Evolutionary conservation across 1,140 invertebrate genomes (phyloP).

Genomic region (Parapsyche elsis): DNA sequence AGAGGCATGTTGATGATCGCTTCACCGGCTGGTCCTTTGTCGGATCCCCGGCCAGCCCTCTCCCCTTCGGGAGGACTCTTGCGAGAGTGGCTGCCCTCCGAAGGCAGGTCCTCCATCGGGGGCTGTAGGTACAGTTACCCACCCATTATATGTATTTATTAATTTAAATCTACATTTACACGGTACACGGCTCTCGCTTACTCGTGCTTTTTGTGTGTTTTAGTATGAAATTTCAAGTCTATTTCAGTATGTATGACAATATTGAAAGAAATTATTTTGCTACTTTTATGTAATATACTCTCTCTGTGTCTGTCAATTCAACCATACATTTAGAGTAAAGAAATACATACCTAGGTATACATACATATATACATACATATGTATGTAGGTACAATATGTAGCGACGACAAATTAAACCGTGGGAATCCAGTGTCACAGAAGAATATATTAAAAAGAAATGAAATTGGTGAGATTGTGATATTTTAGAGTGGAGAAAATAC

Average conservation of each 20-base stretch:
- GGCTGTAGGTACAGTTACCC: constrained; percentile 28
- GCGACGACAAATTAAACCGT: background rate
- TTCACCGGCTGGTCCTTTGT: constrained; percentile 59
- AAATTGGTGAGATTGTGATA: constrained; percentile 11
- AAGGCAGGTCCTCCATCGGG: constrained; percentile 47
- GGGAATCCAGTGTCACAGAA: background rate
- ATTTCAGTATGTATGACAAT: background rate
- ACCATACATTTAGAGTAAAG: too few relatives aligned
- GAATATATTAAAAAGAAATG: constrained; percentile 19
- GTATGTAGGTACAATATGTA: too few relatives aligned
- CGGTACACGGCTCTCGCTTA: too few relatives aligned
- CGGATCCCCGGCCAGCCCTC: constrained; percentile 51
- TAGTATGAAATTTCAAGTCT: constrained; percentile 33
- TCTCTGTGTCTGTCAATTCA: background rate
- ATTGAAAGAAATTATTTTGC: background rate
- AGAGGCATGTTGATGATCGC: constrained; percentile 72
- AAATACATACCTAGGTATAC: too few relatives aligned
- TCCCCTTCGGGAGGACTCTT: constrained; percentile 46
- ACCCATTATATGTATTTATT: constrained; percentile 17
- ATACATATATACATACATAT: background rate
- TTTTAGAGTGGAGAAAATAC: background rate
- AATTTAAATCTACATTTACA: too few relatives aligned
- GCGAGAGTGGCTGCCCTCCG: constrained; percentile 49
- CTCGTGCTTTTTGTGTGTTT: background rate
- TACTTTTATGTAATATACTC: background rate